phyloP scores from a whole-genome alignment of 2,888 invertebrate species.

The Drosophila subsilvestris region DNA sequence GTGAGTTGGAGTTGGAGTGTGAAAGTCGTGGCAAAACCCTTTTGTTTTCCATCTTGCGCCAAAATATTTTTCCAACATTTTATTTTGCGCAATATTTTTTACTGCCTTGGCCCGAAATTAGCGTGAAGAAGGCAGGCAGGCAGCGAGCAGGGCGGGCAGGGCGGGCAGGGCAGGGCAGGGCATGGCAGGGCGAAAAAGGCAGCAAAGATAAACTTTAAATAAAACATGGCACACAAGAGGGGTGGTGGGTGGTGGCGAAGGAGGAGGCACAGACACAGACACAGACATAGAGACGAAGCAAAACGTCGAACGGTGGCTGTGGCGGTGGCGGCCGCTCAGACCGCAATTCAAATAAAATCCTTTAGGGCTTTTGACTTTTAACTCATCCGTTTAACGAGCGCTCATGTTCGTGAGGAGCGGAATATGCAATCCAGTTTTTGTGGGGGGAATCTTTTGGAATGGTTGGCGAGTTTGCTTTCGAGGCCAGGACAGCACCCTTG shows the following conservation, averaged over 20 bases:
- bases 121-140: conserved; percentile 54
- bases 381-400: conserved; percentile 80
- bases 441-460: neutral
- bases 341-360: conserved; percentile 82
- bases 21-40: conserved; percentile 41
- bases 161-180: conserved; percentile 11
- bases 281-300: conserved; percentile 5
- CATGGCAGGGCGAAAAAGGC: conserved; percentile 23
- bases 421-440: conserved; percentile 25
- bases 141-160: conserved; percentile 10
- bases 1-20: neutral
- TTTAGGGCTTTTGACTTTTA: conserved; percentile 83
- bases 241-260: neutral
- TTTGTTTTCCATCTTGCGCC: conserved; percentile 63
- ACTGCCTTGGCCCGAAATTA: conserved; percentile 72
- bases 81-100: conserved; percentile 72
- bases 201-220: conserved; percentile 74
- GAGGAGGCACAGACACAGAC: neutral
- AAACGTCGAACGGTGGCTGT: conserved; percentile 63
- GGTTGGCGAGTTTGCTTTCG: conserved; percentile 45
- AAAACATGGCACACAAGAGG: conserved; percentile 64
- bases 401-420: conserved; percentile 69
- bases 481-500: conserved; percentile 72
- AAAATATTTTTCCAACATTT: conserved; percentile 79
- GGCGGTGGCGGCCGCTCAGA: conserved; percentile 40